Evolutionary conservation across 2,888 invertebrate genomes (phyloP).

Genomic region (Nomada lathburiana): DNA sequence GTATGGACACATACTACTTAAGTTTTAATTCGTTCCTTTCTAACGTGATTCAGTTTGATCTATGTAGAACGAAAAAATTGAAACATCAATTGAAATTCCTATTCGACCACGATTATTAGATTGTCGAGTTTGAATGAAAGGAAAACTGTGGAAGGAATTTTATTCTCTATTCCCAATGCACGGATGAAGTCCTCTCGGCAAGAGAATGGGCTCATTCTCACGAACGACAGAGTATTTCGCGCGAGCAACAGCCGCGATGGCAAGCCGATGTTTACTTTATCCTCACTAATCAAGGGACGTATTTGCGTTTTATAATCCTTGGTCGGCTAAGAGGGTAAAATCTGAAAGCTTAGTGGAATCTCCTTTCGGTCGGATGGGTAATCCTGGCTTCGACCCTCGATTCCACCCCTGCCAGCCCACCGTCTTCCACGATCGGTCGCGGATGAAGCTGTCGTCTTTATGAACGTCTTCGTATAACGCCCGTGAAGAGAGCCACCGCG

Average conservation of each 20-base stretch:
- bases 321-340: slow-evolving; percentile 83
- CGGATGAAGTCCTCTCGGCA: not conserved
- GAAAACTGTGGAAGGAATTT: not conserved
- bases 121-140: not conserved
- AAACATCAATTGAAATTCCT: too few relatives aligned
- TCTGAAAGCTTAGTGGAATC: slow-evolving; percentile 83
- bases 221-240: slow-evolving; percentile 57
- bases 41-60: too few relatives aligned
- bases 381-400: slow-evolving; percentile 73
- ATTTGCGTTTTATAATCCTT: slow-evolving; percentile 84
- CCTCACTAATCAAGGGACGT: slow-evolving; percentile 83
- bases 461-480: slow-evolving; percentile 72
- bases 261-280: slow-evolving; percentile 82
- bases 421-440: slow-evolving; percentile 57
- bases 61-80: too few relatives aligned
- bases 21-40: too few relatives aligned
- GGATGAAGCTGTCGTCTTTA: slow-evolving; percentile 71
- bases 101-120: not conserved
- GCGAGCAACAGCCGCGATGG: slow-evolving; percentile 67
- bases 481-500: slow-evolving; percentile 60
- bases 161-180: not conserved
- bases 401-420: slow-evolving; percentile 58
- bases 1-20: too few relatives aligned
- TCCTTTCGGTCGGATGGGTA: slow-evolving; percentile 80
- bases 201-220: slow-evolving; percentile 42